A percentile compares a stretch with the other conserved stretches of the same genome.
phyloP scores from a whole-genome alignment of 2,113 vertebrate species.

The Zosterops lateralis region DNA sequence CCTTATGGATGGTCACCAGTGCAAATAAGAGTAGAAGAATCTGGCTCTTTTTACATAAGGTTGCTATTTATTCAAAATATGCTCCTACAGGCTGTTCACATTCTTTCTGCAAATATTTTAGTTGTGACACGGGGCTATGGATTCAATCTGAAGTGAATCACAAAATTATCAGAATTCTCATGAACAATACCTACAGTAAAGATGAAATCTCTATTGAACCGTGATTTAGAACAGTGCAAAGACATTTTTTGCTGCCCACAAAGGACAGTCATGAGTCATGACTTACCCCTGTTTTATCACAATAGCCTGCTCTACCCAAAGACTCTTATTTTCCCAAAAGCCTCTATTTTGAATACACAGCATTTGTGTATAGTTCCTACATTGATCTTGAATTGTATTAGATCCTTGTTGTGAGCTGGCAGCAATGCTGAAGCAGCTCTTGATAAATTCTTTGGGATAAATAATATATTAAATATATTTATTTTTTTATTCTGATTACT shows the following conservation, averaged over 20 bases:
- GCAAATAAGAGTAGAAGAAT: background rate
- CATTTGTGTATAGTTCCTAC: background rate
- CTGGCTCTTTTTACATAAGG: slow-evolving; percentile 10
- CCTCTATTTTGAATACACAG: background rate
- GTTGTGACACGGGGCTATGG: slow-evolving; percentile 11
- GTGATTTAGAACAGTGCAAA: background rate
- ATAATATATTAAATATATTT: background rate
- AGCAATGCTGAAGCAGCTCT: background rate
- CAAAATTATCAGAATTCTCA: slow-evolving; percentile 9
- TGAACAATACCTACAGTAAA: background rate
- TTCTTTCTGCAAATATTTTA: slow-evolving; percentile 54
- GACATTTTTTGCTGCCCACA: background rate
- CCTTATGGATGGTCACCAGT: background rate
- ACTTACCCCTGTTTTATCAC: background rate
- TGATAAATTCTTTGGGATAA: background rate
- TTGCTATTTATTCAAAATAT: slow-evolving; percentile 54
- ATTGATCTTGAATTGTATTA: background rate
- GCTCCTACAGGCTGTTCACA: slow-evolving; percentile 3
- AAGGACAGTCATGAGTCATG: background rate
- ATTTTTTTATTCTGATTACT: background rate
- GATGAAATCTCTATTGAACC: background rate
- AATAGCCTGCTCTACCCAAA: background rate
- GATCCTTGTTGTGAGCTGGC: background rate
- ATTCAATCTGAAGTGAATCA: slow-evolving; percentile 23
- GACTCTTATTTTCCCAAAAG: background rate